These are phyloP conservation scores for Latrodectus geometricus DNA, from an alignment of 1,140 invertebrate genomes.

Conservation along the genomic window DNA sequence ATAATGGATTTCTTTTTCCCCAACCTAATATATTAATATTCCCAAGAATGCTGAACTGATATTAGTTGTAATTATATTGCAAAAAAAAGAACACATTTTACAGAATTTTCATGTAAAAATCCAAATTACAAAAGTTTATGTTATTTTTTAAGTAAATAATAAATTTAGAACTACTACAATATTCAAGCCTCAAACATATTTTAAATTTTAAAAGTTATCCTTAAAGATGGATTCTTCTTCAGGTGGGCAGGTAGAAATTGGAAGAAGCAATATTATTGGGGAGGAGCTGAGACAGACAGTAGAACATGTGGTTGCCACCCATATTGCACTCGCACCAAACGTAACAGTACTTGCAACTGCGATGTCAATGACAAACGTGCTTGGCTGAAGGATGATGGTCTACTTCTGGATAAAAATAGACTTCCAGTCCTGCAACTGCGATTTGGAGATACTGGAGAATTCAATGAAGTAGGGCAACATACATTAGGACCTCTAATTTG, in stretches of 20 bases:
- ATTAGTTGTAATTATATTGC: no score
- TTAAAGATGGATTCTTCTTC: background rate
- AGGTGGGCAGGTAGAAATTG: constrained; percentile 64
- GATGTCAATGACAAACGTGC: constrained; percentile 63
- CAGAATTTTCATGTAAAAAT: no score
- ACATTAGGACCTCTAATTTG: constrained; percentile 64
- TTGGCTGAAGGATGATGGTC: constrained; percentile 64
- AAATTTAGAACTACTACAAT: no score
- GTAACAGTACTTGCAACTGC: constrained; percentile 65
- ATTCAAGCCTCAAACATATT: no score
- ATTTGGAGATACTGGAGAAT: constrained; percentile 64
- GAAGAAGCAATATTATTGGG: constrained; percentile 64
- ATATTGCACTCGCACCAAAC: constrained; percentile 61
- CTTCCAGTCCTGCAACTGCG: constrained; percentile 64
- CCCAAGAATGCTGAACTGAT: no score
- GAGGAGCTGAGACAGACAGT: constrained; percentile 64
- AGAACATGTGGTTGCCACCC: constrained; percentile 64
- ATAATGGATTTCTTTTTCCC: no score
- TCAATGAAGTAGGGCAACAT: constrained; percentile 63
- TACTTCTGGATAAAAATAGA: constrained; percentile 60
- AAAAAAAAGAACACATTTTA: no score
- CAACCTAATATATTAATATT: no score
- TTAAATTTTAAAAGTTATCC: no score
- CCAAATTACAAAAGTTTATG: no score
- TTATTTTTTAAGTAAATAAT: no score